phyloP scores from a whole-genome alignment of 1,140 invertebrate species.

The Gerris buenoi region DNA sequence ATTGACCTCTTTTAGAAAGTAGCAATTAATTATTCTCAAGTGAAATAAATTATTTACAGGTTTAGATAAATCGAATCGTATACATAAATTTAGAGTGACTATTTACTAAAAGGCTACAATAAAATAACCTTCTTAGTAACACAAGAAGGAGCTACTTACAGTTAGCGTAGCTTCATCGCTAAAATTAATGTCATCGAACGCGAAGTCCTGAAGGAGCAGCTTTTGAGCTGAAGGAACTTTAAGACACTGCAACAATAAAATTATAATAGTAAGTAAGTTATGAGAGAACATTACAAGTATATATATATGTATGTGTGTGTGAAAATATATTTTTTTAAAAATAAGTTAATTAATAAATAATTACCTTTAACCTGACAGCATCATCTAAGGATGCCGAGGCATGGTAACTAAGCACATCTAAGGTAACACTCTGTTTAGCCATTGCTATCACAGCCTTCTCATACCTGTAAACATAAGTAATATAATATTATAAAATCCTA shows the following conservation, averaged over 20 bases:
- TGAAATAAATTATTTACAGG: background rate
- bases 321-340: too few relatives aligned
- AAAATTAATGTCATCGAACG: constrained; percentile 74
- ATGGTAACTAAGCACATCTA: constrained; percentile 92
- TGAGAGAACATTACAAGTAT: too few relatives aligned
- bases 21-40: background rate
- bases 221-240: constrained; percentile 68
- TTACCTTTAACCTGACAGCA: constrained; percentile 63
- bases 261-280: too few relatives aligned
- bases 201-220: constrained; percentile 66
- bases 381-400: constrained; percentile 81
- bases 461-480: constrained; percentile 46
- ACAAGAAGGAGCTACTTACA: too few relatives aligned
- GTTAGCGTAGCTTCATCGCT: constrained; percentile 71
- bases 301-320: too few relatives aligned
- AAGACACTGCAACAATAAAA: constrained; percentile 39
- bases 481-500: too few relatives aligned
- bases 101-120: too few relatives aligned
- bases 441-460: constrained; percentile 82
- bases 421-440: constrained; percentile 86
- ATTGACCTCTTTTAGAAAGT: background rate
- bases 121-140: too few relatives aligned
- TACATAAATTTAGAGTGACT: too few relatives aligned
- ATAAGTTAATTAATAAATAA: too few relatives aligned
- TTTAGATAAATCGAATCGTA: too few relatives aligned